Evolutionary conservation across 2,113 vertebrate genomes (phyloP), one percentile per base, ranked within the genome.

Genomic region (Megaptera novaeangliae): DNA sequence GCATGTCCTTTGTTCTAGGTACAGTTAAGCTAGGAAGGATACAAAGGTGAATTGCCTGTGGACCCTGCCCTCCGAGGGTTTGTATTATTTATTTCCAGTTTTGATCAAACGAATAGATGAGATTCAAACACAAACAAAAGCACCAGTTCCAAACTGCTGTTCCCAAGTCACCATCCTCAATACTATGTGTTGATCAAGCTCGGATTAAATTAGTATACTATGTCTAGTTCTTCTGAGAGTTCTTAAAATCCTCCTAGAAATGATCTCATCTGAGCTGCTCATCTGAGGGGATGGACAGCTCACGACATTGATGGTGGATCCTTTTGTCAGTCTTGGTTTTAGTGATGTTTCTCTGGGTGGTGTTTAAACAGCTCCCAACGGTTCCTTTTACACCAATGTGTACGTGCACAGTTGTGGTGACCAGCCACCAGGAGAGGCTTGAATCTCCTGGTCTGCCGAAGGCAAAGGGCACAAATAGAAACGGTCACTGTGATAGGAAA

Each of bases 301-400:
- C 77, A 55, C 34, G 4, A 57, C 0, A 1, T 7, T 55, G 46
- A 5, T 27, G 27, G 7, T 5, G 0, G 20, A 3, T 46, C 31
- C 55, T n/a, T 59, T 49, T 8, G 3, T 81, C 82, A 21, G 55
- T 55, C 84, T 82, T 18, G 4, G 29, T 36, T 17, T 41, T 44
- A n/a, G 23, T 49, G 31, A 10, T 27, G 2, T 21, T 52, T 39
- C 41, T 34, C n/a, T 23, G 13, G 68, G 31, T 12, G 4, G 4
- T 23, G 6, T 34, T 71, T 59, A 17, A 66, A 3, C 8, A 68
- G 31, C 68, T 77, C 3, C 68, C 18, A 29, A 2, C 12, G 6
- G 4, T 74, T 39, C 44, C 18, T 3, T 14, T 36, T 44, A 41
- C 20, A n/a, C 82, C 63, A 27, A 14, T 49, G 39, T 34, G 29